These are phyloP conservation scores for Danio rerio DNA, from an alignment of 2,113 vertebrate species.

Conservation along the genomic window DNA sequence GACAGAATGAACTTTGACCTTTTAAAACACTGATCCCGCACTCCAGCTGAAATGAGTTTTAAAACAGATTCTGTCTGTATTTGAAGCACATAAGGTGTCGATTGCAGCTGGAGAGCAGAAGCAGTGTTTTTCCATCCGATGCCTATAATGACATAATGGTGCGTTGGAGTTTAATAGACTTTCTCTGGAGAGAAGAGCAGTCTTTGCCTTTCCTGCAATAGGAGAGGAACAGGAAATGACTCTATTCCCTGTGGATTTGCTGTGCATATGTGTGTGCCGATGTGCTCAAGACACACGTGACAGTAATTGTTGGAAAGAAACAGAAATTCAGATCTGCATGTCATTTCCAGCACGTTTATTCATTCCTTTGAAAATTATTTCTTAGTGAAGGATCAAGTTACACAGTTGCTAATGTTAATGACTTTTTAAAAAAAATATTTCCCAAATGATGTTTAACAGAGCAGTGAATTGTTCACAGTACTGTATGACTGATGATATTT, in stretches of 20 bases:
- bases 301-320: conserved; percentile 32
- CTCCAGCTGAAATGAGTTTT: background rate
- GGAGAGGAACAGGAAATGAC: conserved; percentile 74
- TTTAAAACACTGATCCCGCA: background rate
- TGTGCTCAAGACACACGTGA: conserved; percentile 47
- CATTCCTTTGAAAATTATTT: background rate
- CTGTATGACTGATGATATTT: too few species aligned
- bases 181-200: conserved; percentile 58
- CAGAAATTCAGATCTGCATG: background rate
- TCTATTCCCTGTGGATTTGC: conserved; percentile 72
- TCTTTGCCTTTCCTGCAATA: conserved; percentile 64
- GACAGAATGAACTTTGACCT: background rate
- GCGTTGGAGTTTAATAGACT: conserved; percentile 75
- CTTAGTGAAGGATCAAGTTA: background rate
- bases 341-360: background rate
- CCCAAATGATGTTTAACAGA: too few species aligned
- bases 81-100: background rate
- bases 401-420: background rate
- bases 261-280: conserved; percentile 52
- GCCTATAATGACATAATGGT: conserved; percentile 52
- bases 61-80: background rate
- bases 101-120: background rate
- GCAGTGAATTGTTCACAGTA: too few species aligned
- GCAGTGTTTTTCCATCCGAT: conserved; percentile 51
- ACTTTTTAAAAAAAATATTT: too few species aligned